Conservation (phyloP, 2,888 invertebrate species). For the Cosmia trapezina region DNA sequence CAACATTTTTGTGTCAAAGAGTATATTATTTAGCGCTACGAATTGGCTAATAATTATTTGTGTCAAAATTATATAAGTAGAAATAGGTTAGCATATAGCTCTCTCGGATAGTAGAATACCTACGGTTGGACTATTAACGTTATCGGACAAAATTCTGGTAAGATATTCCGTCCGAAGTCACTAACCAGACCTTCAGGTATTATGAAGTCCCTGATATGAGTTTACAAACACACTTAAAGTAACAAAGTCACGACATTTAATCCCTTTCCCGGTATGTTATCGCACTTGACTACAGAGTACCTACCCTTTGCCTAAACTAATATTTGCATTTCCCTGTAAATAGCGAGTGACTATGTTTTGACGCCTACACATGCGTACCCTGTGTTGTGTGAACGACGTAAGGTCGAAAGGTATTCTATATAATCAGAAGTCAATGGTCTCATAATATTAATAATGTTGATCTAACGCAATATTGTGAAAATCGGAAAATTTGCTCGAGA, state of each 20-base stretch:
- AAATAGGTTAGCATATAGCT: background rate
- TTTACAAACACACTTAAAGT: slow-evolving; percentile 63
- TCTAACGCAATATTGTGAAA: slow-evolving; percentile 28
- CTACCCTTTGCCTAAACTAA: slow-evolving; percentile 78
- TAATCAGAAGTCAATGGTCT: slow-evolving; percentile 64
- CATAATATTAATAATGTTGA: slow-evolving; percentile 44
- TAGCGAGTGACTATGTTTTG: slow-evolving; percentile 71
- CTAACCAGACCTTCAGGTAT: slow-evolving; percentile 43
- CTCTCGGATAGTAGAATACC: background rate
- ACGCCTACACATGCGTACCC: slow-evolving; percentile 66
- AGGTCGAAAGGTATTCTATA: slow-evolving; percentile 63
- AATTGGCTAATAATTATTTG: slow-evolving; percentile 3
- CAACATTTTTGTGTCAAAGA: slow-evolving; percentile 28
- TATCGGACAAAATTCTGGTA: slow-evolving; percentile 35
- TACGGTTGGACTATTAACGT: slow-evolving; percentile 11
- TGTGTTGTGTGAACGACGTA: slow-evolving; percentile 57
- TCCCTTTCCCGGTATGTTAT: slow-evolving; percentile 72
- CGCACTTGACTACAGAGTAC: slow-evolving; percentile 72
- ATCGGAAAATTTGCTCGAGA: slow-evolving; percentile 1
- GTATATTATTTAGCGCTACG: slow-evolving; percentile 28
- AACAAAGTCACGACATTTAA: slow-evolving; percentile 72
- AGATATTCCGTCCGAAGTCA: slow-evolving; percentile 50
- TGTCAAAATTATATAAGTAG: background rate
- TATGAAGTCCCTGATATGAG: slow-evolving; percentile 56
- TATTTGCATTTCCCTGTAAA: slow-evolving; percentile 78